Evolutionary conservation across 30 jellyfish, hydroid and myxozoan species (phyloP), one percentile per base, ranked within the genome.

Genomic region (Pelagia noctiluca): DNA sequence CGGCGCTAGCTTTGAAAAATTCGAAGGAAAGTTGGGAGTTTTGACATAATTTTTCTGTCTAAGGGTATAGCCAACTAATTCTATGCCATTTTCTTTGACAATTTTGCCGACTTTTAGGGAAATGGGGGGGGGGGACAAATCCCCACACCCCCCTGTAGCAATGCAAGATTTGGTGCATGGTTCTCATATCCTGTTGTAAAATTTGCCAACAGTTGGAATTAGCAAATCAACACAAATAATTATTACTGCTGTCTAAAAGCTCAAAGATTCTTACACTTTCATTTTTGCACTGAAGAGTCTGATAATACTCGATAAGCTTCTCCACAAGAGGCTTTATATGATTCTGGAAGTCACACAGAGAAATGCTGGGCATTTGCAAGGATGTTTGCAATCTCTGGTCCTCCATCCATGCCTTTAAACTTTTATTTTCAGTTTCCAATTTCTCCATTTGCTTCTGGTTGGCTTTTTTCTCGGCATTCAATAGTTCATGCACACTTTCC

Each of bases 401-500:
- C 4, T 60, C 60, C 1, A 54, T 31, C 63, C 4, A 50, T 16
- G 13, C 29, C 48, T 35, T 77, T 18, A 30, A 52, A 4, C 13
- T 10, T 16, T 63, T 38, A 63, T 46, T 63, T 42, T 63, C 82
- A 63, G 69, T 64, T 2, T 36, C 48, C 18, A 37, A 28, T 34
- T 71, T n/a, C 13, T 50, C 83, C 1, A 71, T 18, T 33, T 1
- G 18, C 10, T 47, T 29, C 3, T n/a, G 63, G 18, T 66, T 66
- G 32, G 52, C 68, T 8, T 65, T 50, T 28, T 80, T 65, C 42
- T 65, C 90, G 10, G 26, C 35, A 18, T 63, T 65, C 0, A 47
- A 64, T 3, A 28, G 67, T 7, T 50, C 67, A 49, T 38, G 71
- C 3, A 80, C 57, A 1, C 19, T 34, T 32, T 63, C 90, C 24